These are phyloP conservation scores for Syrrhaptes paradoxus DNA, from an alignment of 2,113 vertebrate species.

Conservation along the genomic window DNA sequence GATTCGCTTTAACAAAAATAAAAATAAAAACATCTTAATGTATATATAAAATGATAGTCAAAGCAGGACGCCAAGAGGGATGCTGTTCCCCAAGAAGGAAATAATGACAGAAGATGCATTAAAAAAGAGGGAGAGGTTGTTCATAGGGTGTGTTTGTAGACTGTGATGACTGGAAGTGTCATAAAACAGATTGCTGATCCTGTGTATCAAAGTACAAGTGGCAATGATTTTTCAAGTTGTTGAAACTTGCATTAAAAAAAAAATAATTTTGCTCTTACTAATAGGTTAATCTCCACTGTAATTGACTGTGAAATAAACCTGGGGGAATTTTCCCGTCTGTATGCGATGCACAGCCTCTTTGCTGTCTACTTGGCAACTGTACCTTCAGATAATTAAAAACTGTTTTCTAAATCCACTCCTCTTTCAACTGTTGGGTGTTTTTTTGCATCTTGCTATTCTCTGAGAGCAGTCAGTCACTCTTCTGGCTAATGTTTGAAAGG, in stretches of 20 bases:
- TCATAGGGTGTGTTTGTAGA: not conserved
- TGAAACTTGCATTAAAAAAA: not conserved
- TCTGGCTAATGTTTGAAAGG: not conserved
- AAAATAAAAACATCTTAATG: not conserved
- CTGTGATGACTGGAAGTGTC: not conserved
- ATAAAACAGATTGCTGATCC: constrained; percentile 2
- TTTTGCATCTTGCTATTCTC: not conserved
- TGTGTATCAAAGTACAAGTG: not conserved
- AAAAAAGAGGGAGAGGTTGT: constrained; percentile 13
- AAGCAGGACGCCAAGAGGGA: not conserved
- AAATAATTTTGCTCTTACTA: not conserved
- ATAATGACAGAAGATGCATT: not conserved
- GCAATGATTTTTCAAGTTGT: constrained; percentile 6
- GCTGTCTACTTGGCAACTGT: not conserved
- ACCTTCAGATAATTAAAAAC: constrained; percentile 45
- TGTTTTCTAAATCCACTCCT: not conserved
- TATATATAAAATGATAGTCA: not conserved
- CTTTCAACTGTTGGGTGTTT: not conserved
- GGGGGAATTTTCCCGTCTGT: not conserved
- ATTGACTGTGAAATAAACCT: constrained; percentile 42
- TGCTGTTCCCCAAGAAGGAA: not conserved
- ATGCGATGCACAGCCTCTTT: not conserved
- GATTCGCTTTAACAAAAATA: not conserved
- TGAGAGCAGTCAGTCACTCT: not conserved
- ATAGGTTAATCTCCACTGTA: constrained; percentile 26